phyloP scores from a whole-genome alignment of 1,140 invertebrate genomes.

The Drosophila repleta region DNA sequence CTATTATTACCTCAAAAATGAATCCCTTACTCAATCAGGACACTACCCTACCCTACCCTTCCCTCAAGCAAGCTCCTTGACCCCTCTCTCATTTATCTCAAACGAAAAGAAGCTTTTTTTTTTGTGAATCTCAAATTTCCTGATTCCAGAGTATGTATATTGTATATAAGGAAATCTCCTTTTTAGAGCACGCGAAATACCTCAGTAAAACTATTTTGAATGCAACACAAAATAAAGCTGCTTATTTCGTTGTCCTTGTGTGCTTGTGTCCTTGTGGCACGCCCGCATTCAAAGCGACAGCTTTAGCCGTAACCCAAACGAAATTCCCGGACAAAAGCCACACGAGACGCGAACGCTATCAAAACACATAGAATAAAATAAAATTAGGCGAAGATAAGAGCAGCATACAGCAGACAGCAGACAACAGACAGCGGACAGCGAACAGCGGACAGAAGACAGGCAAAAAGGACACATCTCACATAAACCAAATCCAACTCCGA shows the following conservation, averaged over 20 bases:
- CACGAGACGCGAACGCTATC: conserved; percentile 24
- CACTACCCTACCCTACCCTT: too few species aligned
- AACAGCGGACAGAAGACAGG: background rate
- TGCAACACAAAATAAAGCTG: conserved; percentile 5
- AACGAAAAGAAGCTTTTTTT: too few species aligned
- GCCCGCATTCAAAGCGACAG: background rate
- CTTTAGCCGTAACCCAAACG: background rate
- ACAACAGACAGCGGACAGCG: background rate
- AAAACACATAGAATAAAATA: conserved; percentile 24
- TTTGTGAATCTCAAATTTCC: too few species aligned
- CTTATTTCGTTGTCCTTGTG: background rate
- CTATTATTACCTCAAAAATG: too few species aligned
- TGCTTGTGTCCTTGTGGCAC: background rate
- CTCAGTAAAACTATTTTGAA: background rate
- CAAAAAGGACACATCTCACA: background rate
- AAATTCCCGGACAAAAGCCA: conserved; percentile 12
- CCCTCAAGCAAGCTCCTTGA: too few species aligned
- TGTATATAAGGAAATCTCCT: too few species aligned
- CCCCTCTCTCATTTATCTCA: too few species aligned
- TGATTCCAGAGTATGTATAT: too few species aligned
- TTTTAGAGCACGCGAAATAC: too few species aligned
- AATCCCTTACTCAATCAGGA: too few species aligned
- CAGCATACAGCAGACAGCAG: background rate
- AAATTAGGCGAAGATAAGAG: conserved; percentile 30
- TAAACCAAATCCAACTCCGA: background rate